Conservation (phyloP, 2,888 invertebrate species). For the Trachelus troglodyta region DNA sequence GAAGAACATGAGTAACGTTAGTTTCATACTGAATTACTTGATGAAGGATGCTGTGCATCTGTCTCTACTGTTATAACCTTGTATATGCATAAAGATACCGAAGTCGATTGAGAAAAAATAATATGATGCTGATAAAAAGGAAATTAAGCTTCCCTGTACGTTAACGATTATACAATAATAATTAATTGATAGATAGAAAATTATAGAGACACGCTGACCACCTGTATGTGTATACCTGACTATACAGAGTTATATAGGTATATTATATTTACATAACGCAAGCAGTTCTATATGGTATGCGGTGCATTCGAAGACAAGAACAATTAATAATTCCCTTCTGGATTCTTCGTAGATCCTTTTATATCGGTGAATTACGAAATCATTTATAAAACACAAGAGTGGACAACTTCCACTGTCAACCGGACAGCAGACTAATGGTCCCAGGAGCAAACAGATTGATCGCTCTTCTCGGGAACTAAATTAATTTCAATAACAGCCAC, state of each 20-base stretch:
- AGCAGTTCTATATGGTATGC: conserved; percentile 29
- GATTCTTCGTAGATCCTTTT: conserved; percentile 18
- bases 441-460: conserved; percentile 17
- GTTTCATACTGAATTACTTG: neutral
- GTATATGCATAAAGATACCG: neutral
- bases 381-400: conserved; percentile 46
- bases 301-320: conserved; percentile 32
- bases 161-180: neutral
- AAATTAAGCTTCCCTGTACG: neutral
- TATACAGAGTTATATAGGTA: neutral
- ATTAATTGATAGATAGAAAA: neutral
- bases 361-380: conserved; percentile 39
- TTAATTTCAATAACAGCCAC: conserved; percentile 19
- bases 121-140: neutral
- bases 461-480: conserved; percentile 28
- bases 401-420: conserved; percentile 44
- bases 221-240: neutral
- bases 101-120: neutral
- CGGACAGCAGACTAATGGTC: conserved; percentile 40
- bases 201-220: neutral
- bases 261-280: neutral
- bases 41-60: neutral
- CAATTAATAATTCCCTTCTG: conserved; percentile 42
- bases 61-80: neutral
- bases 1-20: neutral